These are phyloP conservation scores for Andricus grossulariae DNA, from an alignment of 1,140 invertebrate genomes.

Conservation along the genomic window DNA sequence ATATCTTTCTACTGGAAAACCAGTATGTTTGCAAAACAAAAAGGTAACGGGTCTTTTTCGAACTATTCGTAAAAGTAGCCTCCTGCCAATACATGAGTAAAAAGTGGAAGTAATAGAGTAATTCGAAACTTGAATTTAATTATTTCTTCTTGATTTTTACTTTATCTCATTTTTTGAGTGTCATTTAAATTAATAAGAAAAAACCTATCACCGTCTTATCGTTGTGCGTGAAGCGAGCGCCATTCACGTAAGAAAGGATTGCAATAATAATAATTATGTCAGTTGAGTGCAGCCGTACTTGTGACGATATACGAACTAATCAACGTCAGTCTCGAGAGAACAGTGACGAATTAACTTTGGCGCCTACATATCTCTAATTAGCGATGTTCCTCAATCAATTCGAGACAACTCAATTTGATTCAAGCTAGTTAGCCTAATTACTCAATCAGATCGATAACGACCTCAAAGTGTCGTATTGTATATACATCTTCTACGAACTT, in stretches of 20 bases:
- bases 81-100: no score
- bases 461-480: neutral
- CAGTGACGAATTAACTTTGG: neutral
- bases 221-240: slow-evolving; percentile 41
- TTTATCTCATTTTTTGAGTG: slow-evolving; percentile 21
- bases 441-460: neutral
- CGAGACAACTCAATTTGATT: neutral
- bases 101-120: no score
- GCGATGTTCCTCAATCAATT: neutral
- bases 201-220: slow-evolving; percentile 42
- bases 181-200: slow-evolving; percentile 34
- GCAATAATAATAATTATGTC: slow-evolving; percentile 48
- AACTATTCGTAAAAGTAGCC: no score
- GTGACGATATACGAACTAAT: neutral
- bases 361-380: neutral
- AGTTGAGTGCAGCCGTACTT: slow-evolving; percentile 40
- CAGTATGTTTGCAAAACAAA: no score
- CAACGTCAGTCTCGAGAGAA: neutral
- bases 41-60: no score
- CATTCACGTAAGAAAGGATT: slow-evolving; percentile 49
- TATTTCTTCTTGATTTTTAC: no score
- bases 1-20: no score
- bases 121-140: no score
- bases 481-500: neutral
- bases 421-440: neutral